These are phyloP conservation scores for cattle (Bos taurus) DNA, from an alignment of 2,113 vertebrate genomes.

Conservation along the genomic window ARS-UCD2.0 NC_037344.1:55882501-55883000, in stretches of 20 bases:
- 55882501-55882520: not conserved
- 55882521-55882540: not conserved
- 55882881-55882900: slow-evolving; percentile 74
- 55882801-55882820: not conserved
- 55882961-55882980: not conserved
- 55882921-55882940: slow-evolving; percentile 51
- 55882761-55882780: not conserved
- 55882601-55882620: not conserved
- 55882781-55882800: not conserved
- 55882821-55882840: slow-evolving; percentile 79
- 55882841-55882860: slow-evolving; percentile 73
- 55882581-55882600: too few species aligned
- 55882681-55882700: not conserved
- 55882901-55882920: slow-evolving; percentile 67
- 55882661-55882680: not conserved
- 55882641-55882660: not conserved
- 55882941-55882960: slow-evolving; percentile 23
- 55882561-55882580: too few species aligned
- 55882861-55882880: slow-evolving; percentile 72
- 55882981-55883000: not conserved
- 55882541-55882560: not conserved
- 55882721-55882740: not conserved
- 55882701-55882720: not conserved
- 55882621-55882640: not conserved
- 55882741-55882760: not conserved